A percentile compares a stretch with the other conserved stretches of the same genome.
Evolutionary conservation across 2,797 vertebrate genomes (phyloP).

Genomic region (Dermochelys coriacea): DNA sequence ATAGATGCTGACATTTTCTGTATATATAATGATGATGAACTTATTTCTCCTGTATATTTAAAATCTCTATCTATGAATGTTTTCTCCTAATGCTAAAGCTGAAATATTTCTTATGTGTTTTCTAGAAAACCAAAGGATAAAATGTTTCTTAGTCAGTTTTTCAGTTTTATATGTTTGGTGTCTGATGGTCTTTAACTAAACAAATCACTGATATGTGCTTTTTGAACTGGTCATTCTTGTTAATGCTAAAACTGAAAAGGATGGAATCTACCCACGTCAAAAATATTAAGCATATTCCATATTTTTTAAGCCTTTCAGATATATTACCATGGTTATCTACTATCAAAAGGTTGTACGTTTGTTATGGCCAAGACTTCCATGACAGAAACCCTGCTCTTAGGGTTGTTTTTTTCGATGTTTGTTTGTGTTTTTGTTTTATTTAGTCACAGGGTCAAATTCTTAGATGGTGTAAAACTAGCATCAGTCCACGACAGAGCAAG

Average conservation of each 20-base stretch:
- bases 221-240: neutral
- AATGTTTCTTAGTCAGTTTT: neutral
- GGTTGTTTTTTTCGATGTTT: neutral
- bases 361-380: neutral
- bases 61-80: neutral
- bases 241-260: neutral
- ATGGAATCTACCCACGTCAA: neutral
- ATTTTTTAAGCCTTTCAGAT: neutral
- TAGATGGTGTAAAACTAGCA: neutral
- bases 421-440: accelerated
- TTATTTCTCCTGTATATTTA: conserved; percentile 33
- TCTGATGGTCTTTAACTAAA: neutral
- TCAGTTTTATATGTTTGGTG: neutral
- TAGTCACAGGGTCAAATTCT: neutral
- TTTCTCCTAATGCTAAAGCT: neutral
- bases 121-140: neutral
- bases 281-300: neutral
- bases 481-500: neutral
- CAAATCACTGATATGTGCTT: neutral
- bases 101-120: neutral
- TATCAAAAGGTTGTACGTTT: neutral
- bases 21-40: neutral
- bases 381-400: neutral
- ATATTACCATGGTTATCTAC: accelerated
- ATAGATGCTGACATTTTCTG: conserved; percentile 19